A percentile compares a stretch with the other conserved stretches of the same genome.
phyloP scores from a whole-genome alignment of 2,888 invertebrate genomes.

The Platycheirus rosarum region DNA sequence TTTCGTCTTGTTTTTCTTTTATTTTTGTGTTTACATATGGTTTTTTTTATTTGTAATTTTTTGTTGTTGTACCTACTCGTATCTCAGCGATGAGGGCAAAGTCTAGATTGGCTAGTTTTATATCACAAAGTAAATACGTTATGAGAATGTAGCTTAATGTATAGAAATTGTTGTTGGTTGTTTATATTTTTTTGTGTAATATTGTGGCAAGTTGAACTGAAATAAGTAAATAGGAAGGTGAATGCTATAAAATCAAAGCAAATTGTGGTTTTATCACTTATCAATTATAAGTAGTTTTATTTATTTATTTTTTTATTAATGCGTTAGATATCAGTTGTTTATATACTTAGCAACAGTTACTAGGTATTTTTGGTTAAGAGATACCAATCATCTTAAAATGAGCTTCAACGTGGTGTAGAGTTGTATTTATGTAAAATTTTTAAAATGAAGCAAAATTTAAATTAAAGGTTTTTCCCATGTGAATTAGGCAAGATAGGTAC shows the following conservation, averaged over 20 bases:
- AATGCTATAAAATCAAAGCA: constrained; percentile 23
- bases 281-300: neutral
- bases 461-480: too few relatives aligned
- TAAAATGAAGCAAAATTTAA: too few relatives aligned
- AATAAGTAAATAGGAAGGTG: neutral
- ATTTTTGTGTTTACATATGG: constrained; percentile 32
- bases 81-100: constrained; percentile 37
- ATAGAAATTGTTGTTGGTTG: constrained; percentile 6
- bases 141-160: neutral
- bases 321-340: too few relatives aligned
- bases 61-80: constrained; percentile 24
- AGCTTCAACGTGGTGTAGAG: too few relatives aligned
- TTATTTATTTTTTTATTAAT: too few relatives aligned
- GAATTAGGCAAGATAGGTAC: too few relatives aligned
- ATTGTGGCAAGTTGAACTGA: constrained; percentile 1
- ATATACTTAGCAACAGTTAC: too few relatives aligned
- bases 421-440: too few relatives aligned
- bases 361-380: too few relatives aligned
- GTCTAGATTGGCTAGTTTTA: constrained; percentile 30
- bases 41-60: constrained; percentile 11
- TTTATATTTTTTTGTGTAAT: neutral
- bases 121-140: constrained; percentile 17
- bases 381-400: too few relatives aligned
- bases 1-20: constrained; percentile 4
- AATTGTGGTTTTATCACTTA: constrained; percentile 25